Evolutionary conservation across 2,888 invertebrate species (phyloP).

Genomic region (Ochropleura plecta): DNA sequence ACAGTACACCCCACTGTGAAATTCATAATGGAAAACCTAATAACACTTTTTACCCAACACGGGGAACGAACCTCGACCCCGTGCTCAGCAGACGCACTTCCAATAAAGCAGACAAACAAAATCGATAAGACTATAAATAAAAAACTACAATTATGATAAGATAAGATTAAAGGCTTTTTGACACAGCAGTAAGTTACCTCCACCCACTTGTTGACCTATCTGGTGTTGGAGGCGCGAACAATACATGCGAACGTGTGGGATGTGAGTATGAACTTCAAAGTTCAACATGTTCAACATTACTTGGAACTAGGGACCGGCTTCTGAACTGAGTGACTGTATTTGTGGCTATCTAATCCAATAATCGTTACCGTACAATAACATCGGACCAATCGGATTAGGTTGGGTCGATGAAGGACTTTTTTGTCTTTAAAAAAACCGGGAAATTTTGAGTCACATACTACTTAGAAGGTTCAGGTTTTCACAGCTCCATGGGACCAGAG

Average conservation of each 20-base stretch:
- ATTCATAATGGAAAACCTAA: too few relatives aligned
- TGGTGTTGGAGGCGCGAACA: constrained; percentile 26
- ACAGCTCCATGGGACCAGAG: too few relatives aligned
- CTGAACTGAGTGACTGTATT: constrained; percentile 2
- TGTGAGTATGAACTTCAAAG: constrained; percentile 53
- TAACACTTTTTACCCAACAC: too few relatives aligned
- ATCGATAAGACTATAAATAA: too few relatives aligned
- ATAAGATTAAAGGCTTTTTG: constrained; percentile 23
- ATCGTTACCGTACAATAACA: constrained; percentile 8
- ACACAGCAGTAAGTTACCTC: constrained; percentile 13
- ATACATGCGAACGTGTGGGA: constrained; percentile 44
- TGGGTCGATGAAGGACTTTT: not conserved
- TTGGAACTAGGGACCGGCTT: not conserved
- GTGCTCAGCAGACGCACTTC: too few relatives aligned
- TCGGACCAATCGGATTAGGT: constrained; percentile 3
- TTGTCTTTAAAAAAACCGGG: too few relatives aligned
- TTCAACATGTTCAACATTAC: constrained; percentile 47
- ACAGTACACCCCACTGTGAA: too few relatives aligned
- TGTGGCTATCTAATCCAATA: not conserved
- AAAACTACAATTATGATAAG: not conserved
- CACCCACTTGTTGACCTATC: constrained; percentile 67
- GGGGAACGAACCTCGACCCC: too few relatives aligned
- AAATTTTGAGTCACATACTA: too few relatives aligned
- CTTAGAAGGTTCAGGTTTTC: too few relatives aligned
- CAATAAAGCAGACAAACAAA: too few relatives aligned